Evolutionary conservation across 2,797 vertebrate species (phyloP).

Genomic region (Vespertilio murinus): DNA sequence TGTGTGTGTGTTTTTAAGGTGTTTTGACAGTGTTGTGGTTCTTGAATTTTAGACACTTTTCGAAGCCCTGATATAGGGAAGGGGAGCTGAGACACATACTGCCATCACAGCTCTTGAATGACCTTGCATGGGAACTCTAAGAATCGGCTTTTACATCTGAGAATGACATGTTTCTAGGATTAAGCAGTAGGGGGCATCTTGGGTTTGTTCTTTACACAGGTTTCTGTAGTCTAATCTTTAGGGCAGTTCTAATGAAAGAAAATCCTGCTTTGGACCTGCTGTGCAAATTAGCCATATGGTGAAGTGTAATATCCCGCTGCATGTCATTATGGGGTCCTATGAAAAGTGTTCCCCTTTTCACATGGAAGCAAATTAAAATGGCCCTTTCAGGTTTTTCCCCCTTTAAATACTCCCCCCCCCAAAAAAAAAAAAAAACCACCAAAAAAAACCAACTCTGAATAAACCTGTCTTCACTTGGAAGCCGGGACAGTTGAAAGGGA

Average conservation of each 20-base stretch:
- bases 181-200: slow-evolving; percentile 82
- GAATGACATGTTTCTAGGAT: slow-evolving; percentile 44
- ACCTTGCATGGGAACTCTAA: slow-evolving; percentile 14
- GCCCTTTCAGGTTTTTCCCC: slow-evolving; percentile 69
- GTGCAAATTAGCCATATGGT: slow-evolving; percentile 84
- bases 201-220: slow-evolving; percentile 69
- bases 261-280: slow-evolving; percentile 78
- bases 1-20: neutral
- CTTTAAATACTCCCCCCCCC: neutral
- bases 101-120: neutral
- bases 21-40: neutral
- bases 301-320: slow-evolving; percentile 84
- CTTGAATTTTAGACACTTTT: slow-evolving; percentile 45
- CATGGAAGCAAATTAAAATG: slow-evolving; percentile 80
- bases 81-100: neutral
- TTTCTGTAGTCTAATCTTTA: slow-evolving; percentile 74
- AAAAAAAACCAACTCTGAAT: too few relatives aligned
- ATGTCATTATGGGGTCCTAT: slow-evolving; percentile 79
- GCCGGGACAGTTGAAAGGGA: slow-evolving; percentile 81
- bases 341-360: slow-evolving; percentile 77
- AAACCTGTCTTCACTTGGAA: slow-evolving; percentile 84
- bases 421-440: too few relatives aligned
- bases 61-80: neutral
- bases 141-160: slow-evolving; percentile 50
- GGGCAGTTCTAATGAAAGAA: slow-evolving; percentile 77